Percentiles rank a stretch among this genome's conserved stretches.
These are phyloP conservation scores for Ceyx cyanopectus DNA, from an alignment of 2,113 vertebrate genomes.

Conservation along the genomic window DNA sequence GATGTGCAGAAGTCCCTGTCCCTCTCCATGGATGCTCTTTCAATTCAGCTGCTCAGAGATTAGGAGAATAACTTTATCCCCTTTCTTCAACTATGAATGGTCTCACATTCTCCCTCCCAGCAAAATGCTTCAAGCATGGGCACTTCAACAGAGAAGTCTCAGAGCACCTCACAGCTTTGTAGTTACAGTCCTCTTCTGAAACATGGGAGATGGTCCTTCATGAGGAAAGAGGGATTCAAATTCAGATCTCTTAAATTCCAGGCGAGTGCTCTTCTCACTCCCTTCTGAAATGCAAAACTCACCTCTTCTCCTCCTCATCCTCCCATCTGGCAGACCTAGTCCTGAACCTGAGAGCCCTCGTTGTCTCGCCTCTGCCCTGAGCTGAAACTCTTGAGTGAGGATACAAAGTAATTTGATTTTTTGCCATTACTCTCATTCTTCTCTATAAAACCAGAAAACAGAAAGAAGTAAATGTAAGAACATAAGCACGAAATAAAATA, in stretches of 20 bases:
- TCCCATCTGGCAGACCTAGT: not conserved
- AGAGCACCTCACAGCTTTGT: not conserved
- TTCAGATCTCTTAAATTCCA: not conserved
- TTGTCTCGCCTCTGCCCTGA: not conserved
- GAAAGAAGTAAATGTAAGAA: slow-evolving; percentile 7
- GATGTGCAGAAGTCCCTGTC: not conserved
- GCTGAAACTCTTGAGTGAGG: not conserved
- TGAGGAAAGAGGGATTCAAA: not conserved
- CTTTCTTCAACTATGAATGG: not conserved
- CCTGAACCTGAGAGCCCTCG: not conserved
- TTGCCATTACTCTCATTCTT: not conserved
- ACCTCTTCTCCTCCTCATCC: not conserved
- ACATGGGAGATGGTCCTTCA: not conserved
- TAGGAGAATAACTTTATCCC: not conserved
- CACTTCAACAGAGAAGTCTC: not conserved
- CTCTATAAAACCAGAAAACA: slow-evolving; percentile 10
- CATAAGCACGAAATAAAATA: slow-evolving; percentile 27
- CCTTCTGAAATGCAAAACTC: not conserved
- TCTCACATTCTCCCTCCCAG: not conserved
- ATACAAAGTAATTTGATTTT: not conserved
- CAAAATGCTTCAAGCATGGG: not conserved
- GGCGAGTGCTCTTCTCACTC: not conserved
- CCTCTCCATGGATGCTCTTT: not conserved
- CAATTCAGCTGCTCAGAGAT: not conserved
- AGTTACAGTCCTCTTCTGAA: not conserved